These are phyloP conservation scores for Agrotis puta DNA, from an alignment of 2,888 invertebrate genomes.

Conservation along the genomic window DNA sequence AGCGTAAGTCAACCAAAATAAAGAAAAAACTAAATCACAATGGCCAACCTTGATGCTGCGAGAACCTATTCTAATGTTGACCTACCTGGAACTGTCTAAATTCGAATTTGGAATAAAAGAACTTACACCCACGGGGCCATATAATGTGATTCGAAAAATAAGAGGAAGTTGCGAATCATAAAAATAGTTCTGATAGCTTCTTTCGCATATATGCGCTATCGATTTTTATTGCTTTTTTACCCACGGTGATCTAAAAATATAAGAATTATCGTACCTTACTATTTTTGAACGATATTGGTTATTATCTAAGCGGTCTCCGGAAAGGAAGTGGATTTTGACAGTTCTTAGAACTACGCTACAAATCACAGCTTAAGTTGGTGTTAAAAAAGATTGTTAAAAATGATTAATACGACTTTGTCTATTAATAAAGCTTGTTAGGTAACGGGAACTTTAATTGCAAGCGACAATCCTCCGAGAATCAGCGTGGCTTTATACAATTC, in stretches of 20 bases:
- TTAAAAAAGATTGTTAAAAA: constrained; percentile 3
- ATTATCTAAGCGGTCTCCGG: constrained; percentile 24
- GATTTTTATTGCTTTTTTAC: constrained; percentile 62
- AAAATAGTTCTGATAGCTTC: constrained; percentile 47
- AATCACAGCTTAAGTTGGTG: constrained; percentile 7
- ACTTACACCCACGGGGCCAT: constrained; percentile 60
- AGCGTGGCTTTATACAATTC: neutral
- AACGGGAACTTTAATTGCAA: constrained; percentile 8
- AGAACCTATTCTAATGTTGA: constrained; percentile 46
- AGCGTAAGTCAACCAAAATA: neutral
- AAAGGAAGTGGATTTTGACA: constrained; percentile 41
- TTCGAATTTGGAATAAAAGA: constrained; percentile 57
- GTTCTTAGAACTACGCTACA: constrained; percentile 35
- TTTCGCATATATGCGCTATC: constrained; percentile 44
- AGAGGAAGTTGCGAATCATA: constrained; percentile 60
- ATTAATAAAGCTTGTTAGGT: constrained; percentile 14
- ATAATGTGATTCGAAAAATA: constrained; percentile 56
- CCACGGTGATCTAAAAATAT: constrained; percentile 43
- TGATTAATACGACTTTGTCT: constrained; percentile 24
- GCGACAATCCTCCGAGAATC: no score
- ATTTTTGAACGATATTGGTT: constrained; percentile 33
- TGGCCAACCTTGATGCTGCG: constrained; percentile 52
- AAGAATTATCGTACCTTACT: constrained; percentile 24
- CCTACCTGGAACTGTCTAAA: constrained; percentile 62
- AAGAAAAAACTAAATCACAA: constrained; percentile 33